Conservation (phyloP, 35 echinoderm and acorn worm genomes). For the Heliocidaris erythrogramma region DNA sequence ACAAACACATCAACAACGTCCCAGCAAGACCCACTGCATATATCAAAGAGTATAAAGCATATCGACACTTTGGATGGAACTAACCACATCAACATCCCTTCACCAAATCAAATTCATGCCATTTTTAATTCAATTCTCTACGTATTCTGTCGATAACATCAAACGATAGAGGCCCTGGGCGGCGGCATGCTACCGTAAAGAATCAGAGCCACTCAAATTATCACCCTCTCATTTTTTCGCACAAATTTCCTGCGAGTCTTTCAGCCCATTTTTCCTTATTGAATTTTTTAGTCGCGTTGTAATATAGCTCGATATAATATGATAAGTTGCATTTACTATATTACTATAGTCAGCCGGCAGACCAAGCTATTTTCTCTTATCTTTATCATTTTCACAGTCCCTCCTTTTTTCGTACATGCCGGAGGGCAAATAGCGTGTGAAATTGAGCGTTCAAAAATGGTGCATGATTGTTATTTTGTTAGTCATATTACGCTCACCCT, state of each 20-base stretch:
- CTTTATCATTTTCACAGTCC: neutral
- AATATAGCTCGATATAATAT: conserved; percentile 23
- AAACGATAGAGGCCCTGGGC: neutral
- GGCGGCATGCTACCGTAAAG: neutral
- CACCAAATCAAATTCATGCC: neutral
- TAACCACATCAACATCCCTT: neutral
- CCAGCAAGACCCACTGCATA: neutral
- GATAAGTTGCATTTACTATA: neutral
- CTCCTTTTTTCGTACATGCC: neutral
- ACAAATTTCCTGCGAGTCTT: conserved; percentile 12
- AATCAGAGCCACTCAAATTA: conserved; percentile 6
- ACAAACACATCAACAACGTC: neutral
- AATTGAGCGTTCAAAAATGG: conserved; percentile 19
- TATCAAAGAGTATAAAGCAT: neutral
- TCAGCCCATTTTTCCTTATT: neutral
- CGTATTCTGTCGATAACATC: neutral
- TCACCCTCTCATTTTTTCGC: neutral
- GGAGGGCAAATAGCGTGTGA: conserved; percentile 8
- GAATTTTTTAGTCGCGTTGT: neutral
- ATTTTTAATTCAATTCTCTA: neutral
- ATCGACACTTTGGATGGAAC: neutral
- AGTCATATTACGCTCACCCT: conserved; percentile 18
- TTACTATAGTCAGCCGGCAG: neutral
- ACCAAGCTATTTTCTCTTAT: neutral
- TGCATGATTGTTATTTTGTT: conserved; percentile 42